Conservation (phyloP, 2,113 vertebrate species). For the Paracyprichromis sp. region DNA sequence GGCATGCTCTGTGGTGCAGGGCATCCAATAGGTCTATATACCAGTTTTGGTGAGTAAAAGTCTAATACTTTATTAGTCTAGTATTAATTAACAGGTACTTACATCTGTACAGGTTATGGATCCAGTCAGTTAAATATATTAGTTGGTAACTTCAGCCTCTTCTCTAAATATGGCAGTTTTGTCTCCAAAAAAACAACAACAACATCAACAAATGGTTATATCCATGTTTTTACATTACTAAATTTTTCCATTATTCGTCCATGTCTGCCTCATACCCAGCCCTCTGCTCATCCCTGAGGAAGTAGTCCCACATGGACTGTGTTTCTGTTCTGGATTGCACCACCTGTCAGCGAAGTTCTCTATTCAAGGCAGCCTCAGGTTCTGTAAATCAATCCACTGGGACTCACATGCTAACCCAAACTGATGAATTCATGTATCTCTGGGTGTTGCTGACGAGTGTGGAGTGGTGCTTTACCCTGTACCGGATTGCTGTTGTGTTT, state of each 20-base stretch:
- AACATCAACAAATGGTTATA: neutral
- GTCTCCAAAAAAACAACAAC: neutral
- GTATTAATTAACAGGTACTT: neutral
- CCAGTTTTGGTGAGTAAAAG: neutral
- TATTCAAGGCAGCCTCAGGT: neutral
- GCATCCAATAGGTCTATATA: neutral
- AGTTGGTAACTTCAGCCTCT: neutral
- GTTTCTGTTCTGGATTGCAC: neutral
- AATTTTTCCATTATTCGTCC: neutral
- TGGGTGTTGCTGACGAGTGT: neutral
- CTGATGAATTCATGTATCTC: neutral
- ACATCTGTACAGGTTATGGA: neutral
- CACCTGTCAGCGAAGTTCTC: neutral
- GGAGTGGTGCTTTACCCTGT: neutral
- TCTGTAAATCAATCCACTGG: neutral
- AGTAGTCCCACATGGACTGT: neutral
- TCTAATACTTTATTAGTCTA: neutral
- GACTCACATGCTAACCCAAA: neutral
- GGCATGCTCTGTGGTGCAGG: neutral
- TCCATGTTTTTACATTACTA: neutral
- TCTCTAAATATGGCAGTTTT: neutral
- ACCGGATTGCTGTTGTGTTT: neutral
- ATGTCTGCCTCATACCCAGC: neutral
- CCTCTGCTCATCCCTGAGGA: neutral
- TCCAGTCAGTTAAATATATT: neutral